Base-by-base conservation (phyloP, 2,888 invertebrate species). In the Teinopalpus imperialis region DNA sequence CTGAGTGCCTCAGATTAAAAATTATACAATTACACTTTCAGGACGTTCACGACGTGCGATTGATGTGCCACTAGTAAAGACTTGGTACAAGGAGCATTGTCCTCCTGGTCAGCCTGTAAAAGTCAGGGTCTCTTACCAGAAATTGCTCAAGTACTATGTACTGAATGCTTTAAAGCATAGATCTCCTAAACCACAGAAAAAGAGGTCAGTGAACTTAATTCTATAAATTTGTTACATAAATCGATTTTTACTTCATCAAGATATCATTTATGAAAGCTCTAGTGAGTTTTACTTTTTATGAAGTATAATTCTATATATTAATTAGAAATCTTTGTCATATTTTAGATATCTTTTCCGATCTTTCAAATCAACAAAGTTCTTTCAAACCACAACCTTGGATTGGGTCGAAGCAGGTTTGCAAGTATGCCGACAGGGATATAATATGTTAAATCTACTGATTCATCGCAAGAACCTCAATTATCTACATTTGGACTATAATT, bases 401-500 rank as follows among this genome's bases (percentile, higher is more conserved):
- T 99, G 99, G 99, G 99, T 99, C 1, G 99, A 99, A 83, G 98
- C 98, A 6, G 99, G 99, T 2, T 86, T 99, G 30, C 99, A 99
- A 89, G 97, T 98, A 1, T 99, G 99, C 74, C 92, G 99, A 0
- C 99, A 99, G 81, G 99, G 99, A 1, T 99, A 99, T 88, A 99
- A 99, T 81, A 99, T 99, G 99, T 88, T 99, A 53, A 99, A 99
- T 80, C 90, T 99, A 51, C 90, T 99, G 54, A 99, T 99, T 69
- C 99, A 99, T 81, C 94, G 99, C 51, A 99, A 99, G 88, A 99
- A 99, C 83, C 91, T 99, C 49, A 99, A 99, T 82, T 99, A 99
- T 71, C 92, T 99, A 18, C 99, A 99, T 92, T 92, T 99, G 82
- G 99, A 99, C 89, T 99, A 99, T 81, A 99, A 99, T 81, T 99